Percentiles rank a stretch among this genome's conserved stretches.
Evolutionary conservation across 2,113 vertebrate species (phyloP).

Genomic region (Rafetus swinhoei): DNA sequence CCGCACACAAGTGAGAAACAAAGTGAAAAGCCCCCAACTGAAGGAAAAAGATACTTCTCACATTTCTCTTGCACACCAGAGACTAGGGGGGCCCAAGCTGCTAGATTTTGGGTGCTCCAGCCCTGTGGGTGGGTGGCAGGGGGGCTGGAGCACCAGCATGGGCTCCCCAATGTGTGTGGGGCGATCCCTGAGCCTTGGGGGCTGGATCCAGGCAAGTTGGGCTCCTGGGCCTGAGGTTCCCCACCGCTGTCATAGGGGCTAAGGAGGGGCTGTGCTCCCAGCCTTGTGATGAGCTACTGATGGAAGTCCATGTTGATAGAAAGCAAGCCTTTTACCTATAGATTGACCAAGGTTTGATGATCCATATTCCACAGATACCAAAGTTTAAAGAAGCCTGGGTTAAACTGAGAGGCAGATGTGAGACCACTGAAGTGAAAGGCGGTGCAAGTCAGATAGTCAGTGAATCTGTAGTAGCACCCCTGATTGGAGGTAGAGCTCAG

Average conservation of each 20-base stretch:
- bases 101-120: too few species aligned
- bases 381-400: neutral
- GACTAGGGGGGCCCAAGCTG: too few species aligned
- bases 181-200: too few species aligned
- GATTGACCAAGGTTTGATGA: neutral
- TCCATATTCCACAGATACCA: neutral
- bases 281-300: fast-evolving
- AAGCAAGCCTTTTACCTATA: neutral
- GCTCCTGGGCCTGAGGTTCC: too few species aligned
- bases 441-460: neutral
- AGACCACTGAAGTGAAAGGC: neutral
- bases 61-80: too few species aligned
- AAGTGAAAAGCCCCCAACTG: too few species aligned
- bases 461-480: neutral
- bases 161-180: too few species aligned
- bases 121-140: too few species aligned
- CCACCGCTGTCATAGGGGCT: neutral
- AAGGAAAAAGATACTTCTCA: too few species aligned
- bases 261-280: neutral
- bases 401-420: fast-evolving
- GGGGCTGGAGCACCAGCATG: too few species aligned
- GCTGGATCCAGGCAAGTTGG: too few species aligned
- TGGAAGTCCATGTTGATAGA: neutral
- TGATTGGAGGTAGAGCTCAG: fast-evolving
- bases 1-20: too few species aligned